Percentiles rank a stretch among this genome's conserved stretches.
Conservation (phyloP, 2,113 vertebrate species). For the Crotalus viridis region DNA sequence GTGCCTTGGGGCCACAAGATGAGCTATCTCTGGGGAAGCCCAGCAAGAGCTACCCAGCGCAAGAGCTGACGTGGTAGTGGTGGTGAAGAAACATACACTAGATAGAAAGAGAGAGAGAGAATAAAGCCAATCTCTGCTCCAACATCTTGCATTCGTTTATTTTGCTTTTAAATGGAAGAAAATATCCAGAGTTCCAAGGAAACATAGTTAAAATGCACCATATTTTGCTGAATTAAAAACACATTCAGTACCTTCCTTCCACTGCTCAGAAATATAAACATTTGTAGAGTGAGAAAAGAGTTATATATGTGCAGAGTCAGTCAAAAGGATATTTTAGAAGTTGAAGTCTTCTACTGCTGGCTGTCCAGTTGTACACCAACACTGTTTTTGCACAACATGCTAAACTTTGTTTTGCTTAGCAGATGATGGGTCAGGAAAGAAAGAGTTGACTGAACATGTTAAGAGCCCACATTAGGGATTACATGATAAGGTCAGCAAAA, state of each 20-base stretch:
- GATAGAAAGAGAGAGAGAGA: background rate
- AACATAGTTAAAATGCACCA: background rate
- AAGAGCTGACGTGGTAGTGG: background rate
- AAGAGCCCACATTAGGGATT: background rate
- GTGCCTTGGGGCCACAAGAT: background rate
- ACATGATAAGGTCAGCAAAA: background rate
- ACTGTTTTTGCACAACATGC: background rate
- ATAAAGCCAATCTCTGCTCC: background rate
- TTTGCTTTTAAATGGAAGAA: background rate
- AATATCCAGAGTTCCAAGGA: background rate
- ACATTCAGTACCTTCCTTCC: conserved; percentile 14
- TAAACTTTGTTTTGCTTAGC: background rate
- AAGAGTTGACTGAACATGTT: background rate
- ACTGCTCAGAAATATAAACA: background rate
- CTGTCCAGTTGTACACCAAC: background rate
- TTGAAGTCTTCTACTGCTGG: background rate
- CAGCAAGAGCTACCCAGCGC: background rate
- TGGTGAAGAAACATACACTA: background rate
- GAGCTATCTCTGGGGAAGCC: background rate
- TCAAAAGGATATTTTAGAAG: background rate
- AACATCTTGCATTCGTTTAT: background rate
- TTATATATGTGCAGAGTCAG: background rate
- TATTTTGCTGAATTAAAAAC: background rate
- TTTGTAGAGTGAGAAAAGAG: background rate
- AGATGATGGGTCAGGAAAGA: background rate